Base-by-base conservation (phyloP, 2,888 invertebrate species). In the Phoenoteleia sp. region DNA sequence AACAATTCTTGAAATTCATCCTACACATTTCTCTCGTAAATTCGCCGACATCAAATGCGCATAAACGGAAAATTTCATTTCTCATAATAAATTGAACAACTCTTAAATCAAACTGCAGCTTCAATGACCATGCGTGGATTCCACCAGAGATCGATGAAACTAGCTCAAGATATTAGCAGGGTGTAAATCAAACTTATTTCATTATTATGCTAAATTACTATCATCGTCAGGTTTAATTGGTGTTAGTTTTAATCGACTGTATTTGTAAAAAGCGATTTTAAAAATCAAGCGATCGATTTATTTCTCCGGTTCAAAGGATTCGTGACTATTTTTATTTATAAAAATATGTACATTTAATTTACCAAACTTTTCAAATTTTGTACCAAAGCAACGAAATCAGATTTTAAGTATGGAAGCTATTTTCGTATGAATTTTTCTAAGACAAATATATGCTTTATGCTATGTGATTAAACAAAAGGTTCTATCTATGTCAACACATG, bases 141-240 rank as follows among this genome's bases (percentile, higher is more conserved):
- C 33, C 49, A 52, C 15, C 49, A 17, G 15, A 58, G 69, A 69
- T 45, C 75, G 54, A 74, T 81, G 52, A 45, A 69, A 76, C 64
- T 67, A 81, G 81, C 76, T 81, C 76, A 81, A 81, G 69, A 71
- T 62, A 69, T 81, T 76, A 81, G 76, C 81, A 76, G 47, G 56
- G 76, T 71, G 76, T 81, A 64, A 81, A 81, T 81, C 76, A 69
- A 69, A 69, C 39, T 67, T 66, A 60, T 67, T 66, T 74, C 21
- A 49, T 69, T 69, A 49, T 75, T 54, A 69, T 45, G 69, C 49
- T 76, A n/a, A 29, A 69, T 69, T 81, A 11, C 45, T 9, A 36
- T 39, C 47, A 27, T 42, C 2, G 42, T 15, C 15, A 13, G 2
- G 42, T 2, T 15, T 17, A 42, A 42, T 15, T 42, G 42, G 15